These are phyloP conservation scores for Chiloscyllium plagiosum DNA, from an alignment of 2,113 vertebrate genomes.

Conservation along the genomic window DNA sequence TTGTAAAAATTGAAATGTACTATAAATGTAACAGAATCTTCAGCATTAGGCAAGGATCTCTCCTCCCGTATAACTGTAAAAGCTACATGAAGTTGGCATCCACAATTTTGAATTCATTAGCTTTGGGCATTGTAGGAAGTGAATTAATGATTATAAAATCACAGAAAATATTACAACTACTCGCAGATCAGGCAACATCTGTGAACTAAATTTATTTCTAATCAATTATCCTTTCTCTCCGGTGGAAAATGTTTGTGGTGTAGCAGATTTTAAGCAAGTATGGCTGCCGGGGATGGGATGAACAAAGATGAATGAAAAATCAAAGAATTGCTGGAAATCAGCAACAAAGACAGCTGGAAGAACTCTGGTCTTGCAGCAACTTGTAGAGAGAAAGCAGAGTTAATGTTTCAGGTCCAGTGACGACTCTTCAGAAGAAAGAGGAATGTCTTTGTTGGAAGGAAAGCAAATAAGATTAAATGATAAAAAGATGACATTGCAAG, in stretches of 20 bases:
- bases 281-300: neutral
- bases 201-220: neutral
- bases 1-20: too few species aligned
- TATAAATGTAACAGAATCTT: too few species aligned
- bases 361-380: too few species aligned
- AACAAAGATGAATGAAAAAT: too few species aligned
- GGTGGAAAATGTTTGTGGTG: neutral
- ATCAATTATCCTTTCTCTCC: neutral
- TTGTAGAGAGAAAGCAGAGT: too few species aligned
- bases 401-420: too few species aligned
- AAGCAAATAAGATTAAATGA: neutral
- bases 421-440: neutral
- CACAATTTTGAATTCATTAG: neutral
- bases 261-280: neutral
- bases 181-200: neutral
- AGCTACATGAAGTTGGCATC: neutral
- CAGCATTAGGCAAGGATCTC: neutral
- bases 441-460: neutral
- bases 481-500: neutral
- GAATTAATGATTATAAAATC: neutral
- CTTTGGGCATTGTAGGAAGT: neutral
- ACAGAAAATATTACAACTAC: neutral
- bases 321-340: too few species aligned
- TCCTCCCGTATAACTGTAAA: neutral
- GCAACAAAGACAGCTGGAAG: too few species aligned